Conservation (phyloP, 2,888 invertebrate genomes). For the Luffia ferchaultella region DNA sequence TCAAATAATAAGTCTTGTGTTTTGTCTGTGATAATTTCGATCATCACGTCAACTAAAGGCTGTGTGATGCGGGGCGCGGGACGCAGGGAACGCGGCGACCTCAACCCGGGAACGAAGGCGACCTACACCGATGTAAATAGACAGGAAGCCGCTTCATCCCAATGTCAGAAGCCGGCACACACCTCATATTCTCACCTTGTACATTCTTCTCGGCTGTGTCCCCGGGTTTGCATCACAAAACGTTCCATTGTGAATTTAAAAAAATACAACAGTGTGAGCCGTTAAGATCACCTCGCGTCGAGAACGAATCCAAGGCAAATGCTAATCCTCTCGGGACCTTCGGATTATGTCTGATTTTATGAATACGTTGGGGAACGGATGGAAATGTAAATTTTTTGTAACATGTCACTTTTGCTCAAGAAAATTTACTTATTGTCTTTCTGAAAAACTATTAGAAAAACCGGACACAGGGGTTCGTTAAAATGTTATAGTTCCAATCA, state of each 20-base stretch:
- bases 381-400: too few relatives aligned
- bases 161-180: constrained; percentile 40
- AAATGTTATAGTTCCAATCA: too few relatives aligned
- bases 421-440: too few relatives aligned
- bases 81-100: constrained; percentile 30
- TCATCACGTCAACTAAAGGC: too few relatives aligned
- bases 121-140: constrained; percentile 54
- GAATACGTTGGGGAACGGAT: constrained; percentile 2
- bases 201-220: constrained; percentile 16
- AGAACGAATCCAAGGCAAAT: constrained; percentile 43
- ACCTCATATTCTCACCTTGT: constrained; percentile 21
- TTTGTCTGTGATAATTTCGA: too few relatives aligned
- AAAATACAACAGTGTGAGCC: constrained; percentile 27
- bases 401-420: too few relatives aligned
- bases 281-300: constrained; percentile 36
- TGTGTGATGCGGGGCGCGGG: background rate
- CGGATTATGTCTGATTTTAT: constrained; percentile 21
- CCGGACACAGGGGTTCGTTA: too few relatives aligned
- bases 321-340: constrained; percentile 40
- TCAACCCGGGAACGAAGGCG: constrained; percentile 53
- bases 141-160: constrained; percentile 49
- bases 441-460: too few relatives aligned
- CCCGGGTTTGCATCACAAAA: constrained; percentile 32
- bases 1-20: too few relatives aligned
- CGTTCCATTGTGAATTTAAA: constrained; percentile 41